phyloP scores from a whole-genome alignment of 2,113 vertebrate genomes.

The Centropristis striata region DNA sequence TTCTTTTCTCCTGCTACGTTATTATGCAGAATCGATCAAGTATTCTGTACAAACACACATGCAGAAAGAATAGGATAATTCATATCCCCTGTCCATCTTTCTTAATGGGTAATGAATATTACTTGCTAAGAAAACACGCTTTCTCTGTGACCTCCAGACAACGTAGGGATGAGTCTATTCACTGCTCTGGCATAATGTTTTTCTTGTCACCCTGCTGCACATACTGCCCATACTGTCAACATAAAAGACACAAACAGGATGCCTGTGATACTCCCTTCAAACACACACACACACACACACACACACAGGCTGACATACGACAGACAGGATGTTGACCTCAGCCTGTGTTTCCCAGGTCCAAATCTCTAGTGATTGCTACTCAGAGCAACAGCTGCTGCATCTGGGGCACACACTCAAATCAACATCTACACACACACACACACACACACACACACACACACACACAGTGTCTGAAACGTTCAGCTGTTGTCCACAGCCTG shows the following conservation, averaged over 20 bases:
- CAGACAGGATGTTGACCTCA: slow-evolving; percentile 66
- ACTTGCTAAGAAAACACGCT: neutral
- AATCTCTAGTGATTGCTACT: slow-evolving; percentile 48
- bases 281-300: slow-evolving; percentile 14
- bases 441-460: slow-evolving; percentile 37
- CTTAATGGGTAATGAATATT: neutral
- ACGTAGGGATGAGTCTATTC: slow-evolving; percentile 55
- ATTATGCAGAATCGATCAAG: neutral
- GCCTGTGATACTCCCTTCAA: slow-evolving; percentile 14
- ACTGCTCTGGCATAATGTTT: slow-evolving; percentile 36
- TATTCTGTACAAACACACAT: slow-evolving; percentile 4
- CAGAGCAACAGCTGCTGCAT: slow-evolving; percentile 56
- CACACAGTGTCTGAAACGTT: slow-evolving; percentile 21
- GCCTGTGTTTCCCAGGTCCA: slow-evolving; percentile 48
- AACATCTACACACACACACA: slow-evolving; percentile 34
- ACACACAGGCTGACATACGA: slow-evolving; percentile 16
- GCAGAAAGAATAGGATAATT: slow-evolving; percentile 4
- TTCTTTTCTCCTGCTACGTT: too few relatives aligned
- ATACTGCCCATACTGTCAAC: slow-evolving; percentile 44
- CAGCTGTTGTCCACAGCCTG: slow-evolving; percentile 68
- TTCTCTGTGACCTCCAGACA: slow-evolving; percentile 43
- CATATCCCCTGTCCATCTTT: neutral
- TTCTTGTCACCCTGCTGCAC: slow-evolving; percentile 51
- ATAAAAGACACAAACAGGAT: slow-evolving; percentile 69
- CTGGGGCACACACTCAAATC: slow-evolving; percentile 30